Evolutionary conservation across 2,888 invertebrate genomes (phyloP), one percentile per base, ranked within the genome.

Genomic region (Cerastis rubricosa): DNA sequence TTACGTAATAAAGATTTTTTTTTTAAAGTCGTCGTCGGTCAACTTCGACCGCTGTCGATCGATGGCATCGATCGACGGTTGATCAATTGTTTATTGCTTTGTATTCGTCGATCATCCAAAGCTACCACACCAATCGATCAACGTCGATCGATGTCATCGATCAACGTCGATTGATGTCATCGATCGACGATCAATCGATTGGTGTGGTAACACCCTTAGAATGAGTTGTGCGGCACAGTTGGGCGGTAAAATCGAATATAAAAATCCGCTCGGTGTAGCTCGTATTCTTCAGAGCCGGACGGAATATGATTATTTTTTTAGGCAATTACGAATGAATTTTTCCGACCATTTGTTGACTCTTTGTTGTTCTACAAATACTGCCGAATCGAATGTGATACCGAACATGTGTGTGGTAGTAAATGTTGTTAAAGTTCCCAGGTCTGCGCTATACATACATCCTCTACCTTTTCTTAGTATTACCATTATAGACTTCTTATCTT

Each of bases 201-300:
- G n/a, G n/a, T n/a, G n/a, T n/a, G n/a, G n/a, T n/a, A n/a, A n/a
- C n/a, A n/a, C n/a, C n/a, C n/a, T n/a, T n/a, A 45, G 74, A 85
- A 85, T 88, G 29, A 12, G n/a, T 57, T 43, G n/a, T 14, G 7
- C 17, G 17, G 29, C 29, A 54, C 7, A 49, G 22, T 9, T 51
- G 51, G 22, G 9, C 51, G 51, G 8, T 1, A n/a, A 59, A 7
- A 59, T 59, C 7, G 1, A 59, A 57, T 57, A 25, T 25, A 14
- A 25, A 57, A 57, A 57, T 57, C 17, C 25, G 25, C 14, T 25
- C 57, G 14, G 25, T 17, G 57, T 59, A 29, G 57, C 25, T 59
- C 29, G 17, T 59, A 59, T 25, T 59, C 29, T 29, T 25, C 17
- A 59, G n/a, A 12, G 17, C 25, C 57, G 25, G 14, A 6, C 12